Conservation (phyloP, 2,888 invertebrate genomes). For the Melipona bicolor region DNA sequence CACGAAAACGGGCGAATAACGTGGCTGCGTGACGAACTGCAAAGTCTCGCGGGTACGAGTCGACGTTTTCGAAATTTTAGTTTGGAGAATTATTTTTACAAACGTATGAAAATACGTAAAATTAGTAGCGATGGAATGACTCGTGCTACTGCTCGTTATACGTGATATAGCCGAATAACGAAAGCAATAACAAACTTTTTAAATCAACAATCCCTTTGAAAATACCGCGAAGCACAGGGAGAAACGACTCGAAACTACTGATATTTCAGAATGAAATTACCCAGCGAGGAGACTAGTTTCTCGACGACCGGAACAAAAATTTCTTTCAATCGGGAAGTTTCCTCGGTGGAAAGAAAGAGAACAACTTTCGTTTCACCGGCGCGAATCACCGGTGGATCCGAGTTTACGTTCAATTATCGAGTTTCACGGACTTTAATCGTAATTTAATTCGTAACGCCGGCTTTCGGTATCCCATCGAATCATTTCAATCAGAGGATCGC, state of each 20-base stretch:
- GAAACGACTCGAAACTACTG: no score
- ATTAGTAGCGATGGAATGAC: neutral
- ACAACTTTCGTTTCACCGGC: neutral
- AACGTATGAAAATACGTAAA: neutral
- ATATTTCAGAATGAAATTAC: neutral
- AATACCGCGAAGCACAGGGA: neutral
- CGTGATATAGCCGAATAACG: neutral
- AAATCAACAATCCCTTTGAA: neutral
- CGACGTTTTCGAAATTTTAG: no score
- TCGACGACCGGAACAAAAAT: neutral
- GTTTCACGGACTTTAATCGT: neutral
- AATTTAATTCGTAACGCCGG: conserved; percentile 4
- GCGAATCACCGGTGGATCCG: neutral
- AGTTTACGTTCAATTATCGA: neutral
- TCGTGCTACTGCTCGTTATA: neutral
- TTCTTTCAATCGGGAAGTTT: neutral
- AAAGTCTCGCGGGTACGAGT: no score
- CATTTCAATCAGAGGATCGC: neutral
- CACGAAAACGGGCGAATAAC: no score
- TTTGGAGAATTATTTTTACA: neutral
- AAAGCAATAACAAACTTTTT: neutral
- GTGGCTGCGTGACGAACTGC: no score
- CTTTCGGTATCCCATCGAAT: neutral
- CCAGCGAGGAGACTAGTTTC: neutral
- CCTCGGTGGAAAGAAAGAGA: neutral